Evolutionary conservation across 2,113 vertebrate genomes (phyloP).

Genomic region (Tragelaphus scriptus): DNA sequence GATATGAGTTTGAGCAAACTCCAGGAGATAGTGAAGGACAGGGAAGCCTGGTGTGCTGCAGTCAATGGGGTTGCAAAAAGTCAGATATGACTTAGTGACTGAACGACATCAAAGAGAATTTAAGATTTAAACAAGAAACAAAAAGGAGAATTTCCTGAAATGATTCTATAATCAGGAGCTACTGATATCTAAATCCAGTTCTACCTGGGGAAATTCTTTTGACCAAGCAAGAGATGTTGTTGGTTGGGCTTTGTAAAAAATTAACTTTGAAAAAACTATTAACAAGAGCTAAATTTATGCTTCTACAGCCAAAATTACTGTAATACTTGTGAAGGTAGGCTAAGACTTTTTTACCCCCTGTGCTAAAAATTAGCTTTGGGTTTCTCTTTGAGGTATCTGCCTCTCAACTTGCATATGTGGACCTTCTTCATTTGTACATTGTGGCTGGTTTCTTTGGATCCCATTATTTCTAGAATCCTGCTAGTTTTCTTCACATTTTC

Average conservation of each 20-base stretch:
- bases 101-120: neutral
- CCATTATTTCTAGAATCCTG: neutral
- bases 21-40: neutral
- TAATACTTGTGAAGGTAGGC: neutral
- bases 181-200: neutral
- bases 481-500: neutral
- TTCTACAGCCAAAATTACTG: neutral
- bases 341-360: neutral
- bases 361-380: neutral
- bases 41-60: neutral
- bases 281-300: neutral
- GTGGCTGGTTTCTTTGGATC: neutral
- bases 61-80: neutral
- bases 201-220: neutral
- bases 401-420: neutral
- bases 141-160: neutral
- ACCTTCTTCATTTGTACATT: neutral
- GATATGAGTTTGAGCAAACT: neutral
- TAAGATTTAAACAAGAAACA: neutral
- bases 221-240: neutral
- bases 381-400: neutral
- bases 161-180: neutral
- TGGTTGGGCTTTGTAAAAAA: neutral
- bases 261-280: neutral
- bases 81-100: neutral